Evolutionary conservation across 2,888 invertebrate species (phyloP).

Genomic region (Amaurobius ferox): DNA sequence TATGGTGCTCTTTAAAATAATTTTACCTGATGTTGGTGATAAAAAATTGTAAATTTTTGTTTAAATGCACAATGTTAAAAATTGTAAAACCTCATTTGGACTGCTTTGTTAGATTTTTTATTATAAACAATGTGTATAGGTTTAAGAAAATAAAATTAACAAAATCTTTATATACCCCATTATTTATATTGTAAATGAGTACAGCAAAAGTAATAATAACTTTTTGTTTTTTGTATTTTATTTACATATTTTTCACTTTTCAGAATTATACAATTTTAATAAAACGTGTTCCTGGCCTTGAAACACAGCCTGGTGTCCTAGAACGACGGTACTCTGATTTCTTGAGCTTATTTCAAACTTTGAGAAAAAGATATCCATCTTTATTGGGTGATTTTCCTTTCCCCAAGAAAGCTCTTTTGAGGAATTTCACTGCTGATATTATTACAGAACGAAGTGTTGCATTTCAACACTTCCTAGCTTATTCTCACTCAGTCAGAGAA

Average conservation of each 20-base stretch:
- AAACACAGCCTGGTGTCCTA: slow-evolving; percentile 76
- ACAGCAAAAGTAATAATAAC: too few species aligned
- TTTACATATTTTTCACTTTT: slow-evolving; percentile 3
- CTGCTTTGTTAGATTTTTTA: too few species aligned
- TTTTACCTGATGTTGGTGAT: too few species aligned
- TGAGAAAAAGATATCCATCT: slow-evolving; percentile 76
- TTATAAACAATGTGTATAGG: too few species aligned
- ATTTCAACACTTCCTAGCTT: slow-evolving; percentile 78
- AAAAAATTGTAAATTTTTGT: too few species aligned
- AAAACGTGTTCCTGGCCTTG: slow-evolving; percentile 75
- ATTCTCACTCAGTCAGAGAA: slow-evolving; percentile 76
- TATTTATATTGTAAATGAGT: too few species aligned
- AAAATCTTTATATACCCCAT: too few species aligned
- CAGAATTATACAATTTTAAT: slow-evolving; percentile 73
- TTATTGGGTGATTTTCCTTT: slow-evolving; percentile 77
- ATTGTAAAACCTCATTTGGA: too few species aligned
- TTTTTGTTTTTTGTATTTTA: not conserved
- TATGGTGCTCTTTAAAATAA: too few species aligned
- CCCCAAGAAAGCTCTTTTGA: slow-evolving; percentile 78
- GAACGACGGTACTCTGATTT: slow-evolving; percentile 78
- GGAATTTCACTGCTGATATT: slow-evolving; percentile 77
- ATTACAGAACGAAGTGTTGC: slow-evolving; percentile 77
- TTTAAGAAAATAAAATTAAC: too few species aligned
- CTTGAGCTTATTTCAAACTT: slow-evolving; percentile 76
- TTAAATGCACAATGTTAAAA: too few species aligned